Conservation (phyloP, 2,113 vertebrate species). For the Casuarius casuarius region DNA sequence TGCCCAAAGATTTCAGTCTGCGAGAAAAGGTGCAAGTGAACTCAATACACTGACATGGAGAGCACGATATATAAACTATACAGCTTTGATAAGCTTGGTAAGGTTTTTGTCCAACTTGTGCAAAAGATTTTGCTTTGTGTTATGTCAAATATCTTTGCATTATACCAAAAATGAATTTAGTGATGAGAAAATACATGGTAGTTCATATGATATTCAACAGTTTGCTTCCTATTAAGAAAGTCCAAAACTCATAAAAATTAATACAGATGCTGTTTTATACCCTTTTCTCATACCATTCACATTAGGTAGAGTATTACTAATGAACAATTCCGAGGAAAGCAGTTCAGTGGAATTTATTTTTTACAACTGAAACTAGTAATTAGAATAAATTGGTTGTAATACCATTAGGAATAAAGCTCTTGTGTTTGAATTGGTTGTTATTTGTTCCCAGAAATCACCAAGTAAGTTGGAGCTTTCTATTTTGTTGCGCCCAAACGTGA, state of each 20-base stretch:
- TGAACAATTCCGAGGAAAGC: not conserved
- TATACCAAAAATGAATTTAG: not conserved
- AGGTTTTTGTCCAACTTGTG: not conserved
- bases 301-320: not conserved
- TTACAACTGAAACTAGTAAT: slow-evolving; percentile 12
- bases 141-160: not conserved
- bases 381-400: not conserved
- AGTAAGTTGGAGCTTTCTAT: not conserved
- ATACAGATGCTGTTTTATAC: not conserved
- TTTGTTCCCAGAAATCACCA: not conserved
- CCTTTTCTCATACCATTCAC: not conserved
- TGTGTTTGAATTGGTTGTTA: not conserved
- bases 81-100: not conserved
- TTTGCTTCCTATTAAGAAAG: not conserved
- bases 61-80: not conserved
- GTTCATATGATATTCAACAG: not conserved
- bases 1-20: not conserved
- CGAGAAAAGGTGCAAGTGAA: not conserved
- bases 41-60: not conserved
- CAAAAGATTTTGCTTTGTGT: not conserved
- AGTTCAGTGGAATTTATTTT: slow-evolving; percentile 22
- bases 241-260: not conserved
- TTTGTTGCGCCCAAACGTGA: not conserved
- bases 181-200: not conserved
- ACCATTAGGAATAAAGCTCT: not conserved